Base-by-base conservation (phyloP, 2,113 vertebrate genomes). In the Petroica traversi region DNA sequence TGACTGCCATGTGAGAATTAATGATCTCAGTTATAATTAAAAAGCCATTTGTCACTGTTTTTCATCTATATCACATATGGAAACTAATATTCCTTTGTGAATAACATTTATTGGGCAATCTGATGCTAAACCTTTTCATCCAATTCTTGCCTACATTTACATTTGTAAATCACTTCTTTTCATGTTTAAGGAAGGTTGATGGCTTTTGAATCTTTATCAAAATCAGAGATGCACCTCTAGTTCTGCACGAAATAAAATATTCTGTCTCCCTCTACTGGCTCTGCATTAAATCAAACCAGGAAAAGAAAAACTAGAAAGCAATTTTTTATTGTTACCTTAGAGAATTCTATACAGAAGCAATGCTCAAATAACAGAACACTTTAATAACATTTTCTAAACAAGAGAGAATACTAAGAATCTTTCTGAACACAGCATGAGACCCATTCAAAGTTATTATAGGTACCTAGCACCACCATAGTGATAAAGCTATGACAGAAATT, bases 211-310 rank as follows among this genome's bases (percentile, higher is more conserved):
- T 29, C 46, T 12, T 45, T 28, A 61, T 61, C 38, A 77, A 62
- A 88, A 76, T 2, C n/a, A 62, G 38, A 72, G 40, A 59, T 5
- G 26, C 5, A 11, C 7, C 18, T 49, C 54, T 34, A n/a, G 9
- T 40, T 59, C 24, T 28, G 19, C 63, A 71, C 5, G 6, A 92
- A 94, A 80, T 22, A 74, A 89, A 79, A 97, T 52, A 68, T 26
- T 55, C 48, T 95, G 88, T 83, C 96, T 94, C 95, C 94, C 95
- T 89, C 95, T 96, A 49, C 95, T 81, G 96, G 93, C 24, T 77
- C 63, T 55, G 31, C 17, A 18, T 40, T 45, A 63, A 59, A 72
- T 57, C 36, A 92, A 88, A 88, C 23, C 40, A 72, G 25, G 23
- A 71, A 29, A 46, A 62, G 41, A 48, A 81, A 63, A 81, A 61